Evolutionary conservation across 1,140 invertebrate genomes (phyloP), one percentile per base, ranked within the genome.

Genomic region (Wasmannia auropunctata): DNA sequence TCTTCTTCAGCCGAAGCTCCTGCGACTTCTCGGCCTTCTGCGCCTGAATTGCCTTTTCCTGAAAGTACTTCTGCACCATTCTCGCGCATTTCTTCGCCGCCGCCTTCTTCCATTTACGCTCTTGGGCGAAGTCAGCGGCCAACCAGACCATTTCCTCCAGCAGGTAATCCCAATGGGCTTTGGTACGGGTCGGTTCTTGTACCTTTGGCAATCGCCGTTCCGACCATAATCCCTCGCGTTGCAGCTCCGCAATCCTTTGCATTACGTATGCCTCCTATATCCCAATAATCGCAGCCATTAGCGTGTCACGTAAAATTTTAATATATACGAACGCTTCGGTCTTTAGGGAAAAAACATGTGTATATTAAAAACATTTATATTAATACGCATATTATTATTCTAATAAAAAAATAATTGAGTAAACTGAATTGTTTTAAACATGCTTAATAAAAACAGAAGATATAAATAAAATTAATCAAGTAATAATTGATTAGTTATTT

Each of bases 101-200:
- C 65, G 97, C 97, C 95, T 99, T 99, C 93, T 99, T 99, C 98
- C 98, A 99, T 94, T 99, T 99, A 67, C 99, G 96, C 95, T 99
- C 99, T 94, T 99, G 98, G 43, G 98, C 98, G 96, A 99, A 99
- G 95, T 99, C 99, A 25, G 98, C 98, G 51, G 99, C 98, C 72
- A 99, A 96, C 99, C 99, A 99, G 31, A 98, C 97, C 98, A 99
- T 99, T 95, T 99, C 99, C 94, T 99, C 99, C 11, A 99, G 94
- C 67, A 99, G 96, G 95, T 99, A 99, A 94, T 99, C 99, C 99
- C 99, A 99, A 94, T 99, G 99, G n/a, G 98, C 97, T 96, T 99
- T 99, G 22, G 97, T 96, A 90, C 98, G 96, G 58, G 97, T 96
- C 80, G 98, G 98, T 95, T 99, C 99, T 91, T 98, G 97, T 31